These are phyloP conservation scores for Pygoscelis antarcticus DNA, from an alignment of 2,113 vertebrate genomes.

Conservation along the genomic window DNA sequence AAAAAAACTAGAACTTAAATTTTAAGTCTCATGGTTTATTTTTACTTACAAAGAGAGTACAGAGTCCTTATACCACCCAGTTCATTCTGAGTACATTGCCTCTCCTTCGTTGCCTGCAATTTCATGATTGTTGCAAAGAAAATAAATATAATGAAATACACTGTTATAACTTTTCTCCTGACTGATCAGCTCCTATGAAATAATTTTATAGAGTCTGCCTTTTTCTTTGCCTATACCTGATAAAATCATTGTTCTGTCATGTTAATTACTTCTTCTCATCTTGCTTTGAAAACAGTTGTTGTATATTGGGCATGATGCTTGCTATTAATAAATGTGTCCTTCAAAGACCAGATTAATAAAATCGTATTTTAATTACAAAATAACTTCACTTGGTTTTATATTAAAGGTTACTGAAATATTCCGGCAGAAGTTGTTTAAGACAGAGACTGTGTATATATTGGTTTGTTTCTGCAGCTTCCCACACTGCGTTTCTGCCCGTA, in stretches of 20 bases:
- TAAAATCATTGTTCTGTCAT: neutral
- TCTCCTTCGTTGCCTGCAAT: constrained; percentile 15
- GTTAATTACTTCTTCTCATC: neutral
- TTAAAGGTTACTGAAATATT: neutral
- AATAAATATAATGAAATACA: constrained; percentile 22
- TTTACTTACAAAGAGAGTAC: neutral
- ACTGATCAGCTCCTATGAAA: neutral
- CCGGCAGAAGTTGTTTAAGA: neutral
- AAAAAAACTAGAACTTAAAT: neutral
- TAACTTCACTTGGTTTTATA: neutral
- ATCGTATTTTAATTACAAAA: neutral
- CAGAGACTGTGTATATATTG: neutral
- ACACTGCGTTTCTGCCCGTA: neutral
- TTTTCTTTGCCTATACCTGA: neutral
- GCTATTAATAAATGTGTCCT: neutral
- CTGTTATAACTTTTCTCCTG: neutral
- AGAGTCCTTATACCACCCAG: constrained; percentile 32
- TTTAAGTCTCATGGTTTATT: neutral
- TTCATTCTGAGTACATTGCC: constrained; percentile 11
- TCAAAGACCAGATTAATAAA: neutral
- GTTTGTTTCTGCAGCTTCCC: neutral
- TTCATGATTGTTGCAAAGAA: constrained; percentile 36
- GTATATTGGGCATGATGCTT: neutral
- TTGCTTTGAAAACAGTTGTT: neutral
- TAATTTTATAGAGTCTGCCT: neutral